Base-by-base conservation (phyloP, 2,888 invertebrate species). In the Hyppa rectilinea region DNA sequence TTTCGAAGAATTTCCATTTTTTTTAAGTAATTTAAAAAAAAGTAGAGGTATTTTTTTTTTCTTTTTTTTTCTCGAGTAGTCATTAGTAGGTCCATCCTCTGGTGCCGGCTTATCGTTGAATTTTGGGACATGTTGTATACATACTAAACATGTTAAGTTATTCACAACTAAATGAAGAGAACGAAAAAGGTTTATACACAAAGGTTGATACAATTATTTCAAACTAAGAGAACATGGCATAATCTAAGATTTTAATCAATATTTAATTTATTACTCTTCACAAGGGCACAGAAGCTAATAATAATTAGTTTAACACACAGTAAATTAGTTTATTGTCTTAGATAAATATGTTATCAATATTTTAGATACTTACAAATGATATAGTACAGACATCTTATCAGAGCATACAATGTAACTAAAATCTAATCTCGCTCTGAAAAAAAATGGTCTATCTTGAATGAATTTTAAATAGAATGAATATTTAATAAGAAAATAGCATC, bases 331-430 rank as follows among this genome's bases (percentile, higher is more conserved):
- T 75, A 49, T 36, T 45, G 40, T 34, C 34, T 23, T 17, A 49
- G 75, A 75, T 78, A 72, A 47, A 61, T n/a, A n/a, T 34, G 12
- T 29, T 75, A 78, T 78, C 78, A 31, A 49, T 45, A 55, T 55
- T 70, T 31, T 38, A 14, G 60, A 60, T 70, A 56, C n/a, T n/a
- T n/a, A n/a, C n/a, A 43, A 49, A 14, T 59, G 75, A 75, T 75
- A 72, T 9, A 53, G 10, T 64, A 20, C 47, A 72, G 63, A 72
- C 58, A 72, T 55, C 34, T 65, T 74, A 74, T 80, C 60, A 31
- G 17, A 14, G 2, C 14, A 56, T 61, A 43, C 34, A 79, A 47
- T 50, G 2, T 31, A 34, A 60, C 14, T 23, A 10, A 62, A 50
- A 71, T 34, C 26, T 62, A 43, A 71, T 59, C 40, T 20, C n/a